Evolutionary conservation across 1,140 invertebrate species (phyloP), one percentile per base, ranked within the genome.

Genomic region (Trinorchestia longiramus): DNA sequence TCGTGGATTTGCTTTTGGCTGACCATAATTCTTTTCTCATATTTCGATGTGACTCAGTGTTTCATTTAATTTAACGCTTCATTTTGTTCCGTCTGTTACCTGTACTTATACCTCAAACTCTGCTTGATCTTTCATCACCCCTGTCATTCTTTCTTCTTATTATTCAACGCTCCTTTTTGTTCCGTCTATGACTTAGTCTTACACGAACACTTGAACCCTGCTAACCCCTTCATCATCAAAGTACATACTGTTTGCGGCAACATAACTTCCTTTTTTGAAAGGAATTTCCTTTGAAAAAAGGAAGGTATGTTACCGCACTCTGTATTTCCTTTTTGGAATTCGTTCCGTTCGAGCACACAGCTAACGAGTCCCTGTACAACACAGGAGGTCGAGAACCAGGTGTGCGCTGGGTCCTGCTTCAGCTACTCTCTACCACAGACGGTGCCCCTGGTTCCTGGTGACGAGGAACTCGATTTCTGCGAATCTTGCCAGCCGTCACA

Each of bases 331-430:
- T n/a, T n/a, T n/a, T n/a, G n/a, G n/a, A n/a, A n/a, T n/a, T n/a
- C n/a, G n/a, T n/a, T n/a, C n/a, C n/a, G n/a, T n/a, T n/a, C n/a
- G n/a, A n/a, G 43, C 43, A 36, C 15, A 28, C 15, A 28, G 45
- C 62, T 77, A 77, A 77, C 62, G 1, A 77, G 62, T 77, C 87
- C 88, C 88, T 90, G 88, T 41, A 42, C 43, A 41, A 17, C 88
- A 0, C 97, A 98, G 96, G 98, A 98, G 97, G 97, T 98, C 96
- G 98, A 98, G 96, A 98, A 98, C 97, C 98, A 98, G 96, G 98
- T 98, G 4, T 98, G 98, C 96, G 98, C 98, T 28, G 98, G 98
- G 11, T 98, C 98, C 15, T 98, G 98, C 97, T 98, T 98, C 97
- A 98, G 98, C 91, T 98, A 98, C 97, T 98, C 98, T 97, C 98